Evolutionary conservation across 2,888 invertebrate genomes (phyloP).

Genomic region (Epirrhoe tristata): DNA sequence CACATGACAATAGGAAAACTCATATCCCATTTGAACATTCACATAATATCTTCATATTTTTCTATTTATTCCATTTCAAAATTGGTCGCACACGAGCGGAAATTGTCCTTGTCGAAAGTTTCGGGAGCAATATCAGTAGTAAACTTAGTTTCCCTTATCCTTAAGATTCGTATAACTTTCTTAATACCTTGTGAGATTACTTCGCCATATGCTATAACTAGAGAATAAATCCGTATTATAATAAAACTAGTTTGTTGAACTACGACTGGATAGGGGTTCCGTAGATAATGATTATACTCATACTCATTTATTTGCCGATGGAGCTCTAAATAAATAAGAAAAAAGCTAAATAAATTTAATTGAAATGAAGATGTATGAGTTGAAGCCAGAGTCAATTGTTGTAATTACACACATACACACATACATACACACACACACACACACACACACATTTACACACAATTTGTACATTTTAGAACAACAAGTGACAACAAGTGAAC

Average conservation of each 20-base stretch:
- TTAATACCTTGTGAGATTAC: conserved; percentile 80
- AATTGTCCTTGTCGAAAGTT: conserved; percentile 73
- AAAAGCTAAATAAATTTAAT: too few relatives aligned
- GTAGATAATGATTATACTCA: neutral
- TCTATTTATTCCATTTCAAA: conserved; percentile 39
- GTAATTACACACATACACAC: too few relatives aligned
- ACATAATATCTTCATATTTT: conserved; percentile 8
- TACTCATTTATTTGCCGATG: too few relatives aligned
- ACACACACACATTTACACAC: too few relatives aligned
- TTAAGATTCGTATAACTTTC: conserved; percentile 80
- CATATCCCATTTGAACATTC: neutral
- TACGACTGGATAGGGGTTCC: conserved; percentile 9
- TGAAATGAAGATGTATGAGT: too few relatives aligned
- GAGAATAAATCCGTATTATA: conserved; percentile 65
- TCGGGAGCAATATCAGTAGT: conserved; percentile 73
- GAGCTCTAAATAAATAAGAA: too few relatives aligned
- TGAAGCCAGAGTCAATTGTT: too few relatives aligned
- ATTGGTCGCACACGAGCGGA: conserved; percentile 56
- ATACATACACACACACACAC: too few relatives aligned
- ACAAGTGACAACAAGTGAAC: too few relatives aligned
- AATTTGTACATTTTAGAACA: too few relatives aligned
- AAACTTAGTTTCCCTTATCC: conserved; percentile 70
- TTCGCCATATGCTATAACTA: conserved; percentile 68
- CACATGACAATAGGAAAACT: neutral
- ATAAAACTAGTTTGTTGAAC: conserved; percentile 17